phyloP scores from a whole-genome alignment of 2,113 vertebrate species.

The Chionis minor region DNA sequence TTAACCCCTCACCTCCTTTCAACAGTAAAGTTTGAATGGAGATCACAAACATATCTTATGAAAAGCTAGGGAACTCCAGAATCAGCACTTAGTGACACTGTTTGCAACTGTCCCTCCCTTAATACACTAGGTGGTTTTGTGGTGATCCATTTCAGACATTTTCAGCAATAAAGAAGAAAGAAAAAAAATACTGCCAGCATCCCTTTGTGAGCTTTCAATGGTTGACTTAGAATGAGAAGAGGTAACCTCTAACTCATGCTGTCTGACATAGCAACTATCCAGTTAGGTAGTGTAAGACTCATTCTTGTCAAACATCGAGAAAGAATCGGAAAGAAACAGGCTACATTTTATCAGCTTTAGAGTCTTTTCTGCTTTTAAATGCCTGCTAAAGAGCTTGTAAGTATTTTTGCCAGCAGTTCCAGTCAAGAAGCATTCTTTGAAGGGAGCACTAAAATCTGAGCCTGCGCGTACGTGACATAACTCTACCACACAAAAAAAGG shows the following conservation, averaged over 20 bases:
- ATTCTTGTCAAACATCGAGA: not conserved
- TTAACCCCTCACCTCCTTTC: not conserved
- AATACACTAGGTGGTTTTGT: not conserved
- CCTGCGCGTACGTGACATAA: accelerated
- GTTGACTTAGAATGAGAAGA: not conserved
- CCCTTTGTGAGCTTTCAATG: not conserved
- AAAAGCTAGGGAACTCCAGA: not conserved
- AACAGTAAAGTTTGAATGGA: not conserved
- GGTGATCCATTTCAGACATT: not conserved
- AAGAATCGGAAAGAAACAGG: not conserved
- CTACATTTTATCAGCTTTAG: not conserved
- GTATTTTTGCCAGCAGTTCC: not conserved
- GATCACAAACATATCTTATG: not conserved
- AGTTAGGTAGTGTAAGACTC: not conserved
- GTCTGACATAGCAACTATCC: not conserved
- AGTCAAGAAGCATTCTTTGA: not conserved
- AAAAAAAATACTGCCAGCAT: not conserved
- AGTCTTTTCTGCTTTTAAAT: not conserved
- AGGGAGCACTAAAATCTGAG: not conserved
- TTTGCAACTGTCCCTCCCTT: not conserved
- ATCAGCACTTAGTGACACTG: not conserved
- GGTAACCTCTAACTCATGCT: not conserved
- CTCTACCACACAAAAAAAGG: not conserved
- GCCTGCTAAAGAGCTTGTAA: not conserved
- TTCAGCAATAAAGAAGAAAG: not conserved